A percentile compares a stretch with the other conserved stretches of the same genome.
Evolutionary conservation across 1,140 invertebrate genomes (phyloP).

Genomic region (Drosophila nebulosa): DNA sequence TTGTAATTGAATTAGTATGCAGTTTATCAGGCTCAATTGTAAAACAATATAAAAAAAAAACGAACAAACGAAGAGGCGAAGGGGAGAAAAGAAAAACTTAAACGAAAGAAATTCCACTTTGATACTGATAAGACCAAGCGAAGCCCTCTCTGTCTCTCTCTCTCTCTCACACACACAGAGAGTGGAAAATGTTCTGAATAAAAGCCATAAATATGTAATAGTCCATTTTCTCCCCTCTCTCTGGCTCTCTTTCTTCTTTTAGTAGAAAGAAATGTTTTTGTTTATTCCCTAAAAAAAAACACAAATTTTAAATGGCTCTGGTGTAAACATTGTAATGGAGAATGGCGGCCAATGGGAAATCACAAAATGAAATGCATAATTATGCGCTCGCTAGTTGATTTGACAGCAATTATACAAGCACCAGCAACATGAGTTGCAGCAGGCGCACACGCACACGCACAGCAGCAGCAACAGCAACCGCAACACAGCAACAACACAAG

Average conservation of each 20-base stretch:
- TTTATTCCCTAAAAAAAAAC: slow-evolving; percentile 17
- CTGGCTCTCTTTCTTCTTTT: too few relatives aligned
- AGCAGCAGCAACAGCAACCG: not conserved
- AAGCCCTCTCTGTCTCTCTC: not conserved
- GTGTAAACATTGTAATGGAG: not conserved
- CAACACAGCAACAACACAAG: not conserved
- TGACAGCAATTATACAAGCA: slow-evolving; percentile 37
- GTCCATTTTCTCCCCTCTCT: slow-evolving; percentile 8
- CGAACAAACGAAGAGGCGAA: not conserved
- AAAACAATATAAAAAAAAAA: slow-evolving; percentile 52
- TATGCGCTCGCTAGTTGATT: slow-evolving; percentile 56
- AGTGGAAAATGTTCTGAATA: slow-evolving; percentile 29
- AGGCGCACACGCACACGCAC: not conserved
- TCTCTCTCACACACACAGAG: slow-evolving; percentile 36
- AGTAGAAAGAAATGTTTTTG: too few relatives aligned
- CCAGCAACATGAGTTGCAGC: not conserved
- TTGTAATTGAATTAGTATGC: slow-evolving; percentile 56
- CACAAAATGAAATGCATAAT: slow-evolving; percentile 54
- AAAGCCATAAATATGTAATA: slow-evolving; percentile 53
- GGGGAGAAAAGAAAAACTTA: not conserved
- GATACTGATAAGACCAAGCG: slow-evolving; percentile 38
- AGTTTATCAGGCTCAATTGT: slow-evolving; percentile 63
- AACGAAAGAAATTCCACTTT: slow-evolving; percentile 22
- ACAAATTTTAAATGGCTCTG: slow-evolving; percentile 7
- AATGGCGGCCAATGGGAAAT: not conserved